Percentiles rank a stretch among this genome's conserved stretches.
phyloP scores from a whole-genome alignment of 1,140 invertebrate species.

The Zaprionus nigranus region DNA sequence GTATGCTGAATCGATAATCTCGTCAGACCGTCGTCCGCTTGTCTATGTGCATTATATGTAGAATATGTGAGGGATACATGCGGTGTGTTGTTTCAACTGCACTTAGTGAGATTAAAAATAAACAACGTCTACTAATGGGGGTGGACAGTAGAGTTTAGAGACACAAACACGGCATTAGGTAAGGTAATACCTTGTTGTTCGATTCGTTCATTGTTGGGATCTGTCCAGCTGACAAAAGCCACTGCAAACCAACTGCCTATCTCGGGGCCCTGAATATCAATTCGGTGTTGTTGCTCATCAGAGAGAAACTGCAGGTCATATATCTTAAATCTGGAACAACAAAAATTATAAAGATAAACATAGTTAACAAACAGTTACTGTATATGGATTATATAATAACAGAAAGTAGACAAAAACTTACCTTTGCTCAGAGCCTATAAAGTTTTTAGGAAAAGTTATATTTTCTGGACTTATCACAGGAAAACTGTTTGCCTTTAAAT shows the following conservation, averaged over 20 bases:
- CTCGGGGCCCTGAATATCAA: conserved; percentile 87
- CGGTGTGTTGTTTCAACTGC: not conserved
- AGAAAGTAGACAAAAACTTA: conserved; percentile 38
- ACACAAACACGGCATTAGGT: not conserved
- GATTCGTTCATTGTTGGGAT: conserved; percentile 89
- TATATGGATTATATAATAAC: not conserved
- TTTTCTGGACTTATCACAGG: conserved; percentile 92
- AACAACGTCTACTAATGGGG: not conserved
- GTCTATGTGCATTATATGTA: conserved; percentile 3
- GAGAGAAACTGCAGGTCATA: conserved; percentile 85
- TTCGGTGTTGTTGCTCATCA: conserved; percentile 85
- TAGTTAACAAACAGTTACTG: not conserved
- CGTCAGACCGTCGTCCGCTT: not conserved
- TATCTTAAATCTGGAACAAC: conserved; percentile 49
- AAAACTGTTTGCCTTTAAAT: conserved; percentile 90
- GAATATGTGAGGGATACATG: not conserved
- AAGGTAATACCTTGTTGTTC: conserved; percentile 88
- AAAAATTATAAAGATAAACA: not conserved
- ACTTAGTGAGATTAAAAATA: conserved; percentile 6
- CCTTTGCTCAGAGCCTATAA: conserved; percentile 86
- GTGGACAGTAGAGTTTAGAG: not conserved
- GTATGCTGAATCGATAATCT: not conserved
- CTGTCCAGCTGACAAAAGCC: conserved; percentile 90
- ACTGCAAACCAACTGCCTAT: conserved; percentile 92
- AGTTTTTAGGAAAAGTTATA: conserved; percentile 88